A percentile compares a stretch with the other conserved stretches of the same genome.
phyloP scores from a whole-genome alignment of 2,888 invertebrate genomes.

The Azorinus chamasolen region DNA sequence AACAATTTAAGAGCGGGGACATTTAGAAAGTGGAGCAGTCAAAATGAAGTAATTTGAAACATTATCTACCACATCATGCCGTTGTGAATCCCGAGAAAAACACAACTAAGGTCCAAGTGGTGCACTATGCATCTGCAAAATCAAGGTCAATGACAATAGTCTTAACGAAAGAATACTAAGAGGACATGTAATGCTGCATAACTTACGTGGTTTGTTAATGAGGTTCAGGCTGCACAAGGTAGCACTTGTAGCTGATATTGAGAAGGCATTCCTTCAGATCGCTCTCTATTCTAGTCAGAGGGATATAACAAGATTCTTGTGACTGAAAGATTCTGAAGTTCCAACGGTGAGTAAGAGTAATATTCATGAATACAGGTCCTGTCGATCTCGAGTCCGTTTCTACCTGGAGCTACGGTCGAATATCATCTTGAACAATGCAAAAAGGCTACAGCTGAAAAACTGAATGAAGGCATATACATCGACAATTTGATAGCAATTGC shows the following conservation, averaged over 20 bases:
- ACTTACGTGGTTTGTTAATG: slow-evolving; percentile 27
- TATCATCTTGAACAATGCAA: slow-evolving; percentile 28
- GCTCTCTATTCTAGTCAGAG: slow-evolving; percentile 32
- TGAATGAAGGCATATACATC: slow-evolving; percentile 36
- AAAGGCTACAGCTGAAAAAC: slow-evolving; percentile 1
- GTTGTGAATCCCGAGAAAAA: slow-evolving; percentile 21
- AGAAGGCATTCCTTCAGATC: slow-evolving; percentile 36
- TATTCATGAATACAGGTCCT: slow-evolving; percentile 30
- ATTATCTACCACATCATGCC: slow-evolving; percentile 41
- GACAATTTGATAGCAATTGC: slow-evolving; percentile 37
- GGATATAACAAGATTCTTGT: slow-evolving; percentile 44
- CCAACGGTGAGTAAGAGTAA: slow-evolving; percentile 5
- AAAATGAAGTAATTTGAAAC: neutral
- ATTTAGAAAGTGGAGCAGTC: slow-evolving; percentile 26
- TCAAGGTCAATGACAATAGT: slow-evolving; percentile 9
- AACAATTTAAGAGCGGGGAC: slow-evolving; percentile 18
- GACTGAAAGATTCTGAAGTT: slow-evolving; percentile 40
- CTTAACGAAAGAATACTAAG: slow-evolving; percentile 27
- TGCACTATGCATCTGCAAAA: slow-evolving; percentile 29
- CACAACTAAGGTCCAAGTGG: slow-evolving; percentile 21
- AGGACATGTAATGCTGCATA: slow-evolving; percentile 19
- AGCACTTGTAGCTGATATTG: slow-evolving; percentile 31
- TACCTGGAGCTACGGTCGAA: slow-evolving; percentile 33
- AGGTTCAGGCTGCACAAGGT: slow-evolving; percentile 27
- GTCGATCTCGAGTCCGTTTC: slow-evolving; percentile 36